Evolutionary conservation across 2,113 vertebrate species (phyloP).

Genomic region (Atrichornis clamosus): DNA sequence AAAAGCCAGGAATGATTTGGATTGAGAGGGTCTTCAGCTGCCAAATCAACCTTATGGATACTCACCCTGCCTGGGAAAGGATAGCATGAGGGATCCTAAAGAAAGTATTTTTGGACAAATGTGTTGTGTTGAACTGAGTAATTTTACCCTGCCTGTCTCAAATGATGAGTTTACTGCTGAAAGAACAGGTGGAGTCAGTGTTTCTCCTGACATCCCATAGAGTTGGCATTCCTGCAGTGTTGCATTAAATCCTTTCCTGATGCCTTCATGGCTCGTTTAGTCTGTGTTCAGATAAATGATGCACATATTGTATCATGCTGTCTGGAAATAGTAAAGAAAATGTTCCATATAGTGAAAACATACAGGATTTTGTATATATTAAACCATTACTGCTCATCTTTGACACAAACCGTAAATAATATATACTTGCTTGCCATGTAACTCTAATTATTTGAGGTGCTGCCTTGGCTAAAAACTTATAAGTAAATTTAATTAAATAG

Average conservation of each 20-base stretch:
- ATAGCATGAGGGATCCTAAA: accelerated
- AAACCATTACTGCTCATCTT: background rate
- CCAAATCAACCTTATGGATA: background rate
- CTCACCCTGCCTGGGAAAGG: background rate
- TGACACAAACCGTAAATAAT: background rate
- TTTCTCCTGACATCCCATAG: background rate
- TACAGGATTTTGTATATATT: background rate
- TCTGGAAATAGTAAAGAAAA: background rate
- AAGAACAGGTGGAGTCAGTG: background rate
- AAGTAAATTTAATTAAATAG: background rate
- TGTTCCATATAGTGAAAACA: background rate
- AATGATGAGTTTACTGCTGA: background rate
- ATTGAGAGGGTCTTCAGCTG: background rate
- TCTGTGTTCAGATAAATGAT: background rate
- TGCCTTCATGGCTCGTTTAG: background rate
- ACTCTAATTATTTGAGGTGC: background rate
- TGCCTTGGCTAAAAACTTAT: background rate
- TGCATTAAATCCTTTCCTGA: background rate
- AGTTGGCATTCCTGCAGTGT: background rate
- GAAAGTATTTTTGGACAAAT: background rate
- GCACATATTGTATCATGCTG: background rate
- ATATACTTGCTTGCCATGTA: background rate
- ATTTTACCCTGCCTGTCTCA: background rate
- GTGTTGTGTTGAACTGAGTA: accelerated
- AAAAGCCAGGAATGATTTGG: background rate